Base-by-base conservation (phyloP, 1,140 invertebrate species). In the Philotrypesis tridentata region DNA sequence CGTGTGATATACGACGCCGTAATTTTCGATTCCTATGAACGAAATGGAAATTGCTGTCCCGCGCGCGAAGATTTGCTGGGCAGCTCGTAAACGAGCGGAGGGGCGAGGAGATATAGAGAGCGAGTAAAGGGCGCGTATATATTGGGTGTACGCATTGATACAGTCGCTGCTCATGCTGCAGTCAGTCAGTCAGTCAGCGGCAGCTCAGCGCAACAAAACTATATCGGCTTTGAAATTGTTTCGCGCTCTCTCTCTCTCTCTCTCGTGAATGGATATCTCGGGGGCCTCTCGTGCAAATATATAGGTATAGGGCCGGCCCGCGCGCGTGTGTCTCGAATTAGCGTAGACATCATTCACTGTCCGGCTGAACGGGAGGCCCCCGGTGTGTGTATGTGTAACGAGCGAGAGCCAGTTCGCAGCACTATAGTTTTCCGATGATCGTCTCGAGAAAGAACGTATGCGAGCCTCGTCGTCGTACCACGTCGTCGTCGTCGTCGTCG, bases 361-460 rank as follows among this genome's bases (percentile, higher is more conserved):
- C 70, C 21, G 48, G 2, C 61, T 37, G n/a, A n/a, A n/a, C n/a
- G n/a, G n/a, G n/a, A n/a, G n/a, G n/a, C n/a, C 77, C 7, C 14
- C 14, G 25, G 14, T 43, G 77, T 40, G 40, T 78, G 79, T 82
- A 82, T 82, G 80, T 71, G 67, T 81, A 78, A 75, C 72, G 55
- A 75, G 25, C n/a, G n/a, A 23, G 33, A 37, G 31, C 9, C 25
- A 9, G 25, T 29, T 14, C n/a, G n/a, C n/a, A n/a, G 43, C 70
- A 12, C 21, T 79, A 82, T 84, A 84, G 87, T 87, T 86, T 89
- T 88, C 55, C 71, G 40, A 60, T 60, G 23, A 63, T 61, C 60
- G 60, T 60, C 55, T 12, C 70, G 21, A 2, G 29, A 8, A 2
- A 6, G 21, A 1, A 23, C 33, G n/a, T 9, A 40, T 21, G 31